Conservation (phyloP, 2,888 invertebrate genomes). For the Nyleta sp. region DNA sequence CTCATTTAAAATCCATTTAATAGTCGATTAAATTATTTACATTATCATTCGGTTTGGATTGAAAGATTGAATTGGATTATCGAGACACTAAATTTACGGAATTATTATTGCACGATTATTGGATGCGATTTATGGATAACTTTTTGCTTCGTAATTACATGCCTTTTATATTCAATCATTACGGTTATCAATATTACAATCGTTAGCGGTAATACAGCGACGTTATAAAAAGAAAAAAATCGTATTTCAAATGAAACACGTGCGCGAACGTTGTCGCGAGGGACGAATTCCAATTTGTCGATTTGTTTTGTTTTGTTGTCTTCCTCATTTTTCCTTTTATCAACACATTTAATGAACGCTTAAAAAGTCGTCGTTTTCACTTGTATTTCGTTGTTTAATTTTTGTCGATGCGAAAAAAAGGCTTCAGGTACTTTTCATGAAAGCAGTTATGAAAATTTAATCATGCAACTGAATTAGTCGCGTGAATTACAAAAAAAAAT, state of each 20-base stretch:
- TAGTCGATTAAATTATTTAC: slow-evolving; percentile 47
- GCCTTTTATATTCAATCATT: slow-evolving; percentile 31
- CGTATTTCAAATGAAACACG: slow-evolving; percentile 43
- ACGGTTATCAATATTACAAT: slow-evolving; percentile 22
- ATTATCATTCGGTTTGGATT: slow-evolving; percentile 40
- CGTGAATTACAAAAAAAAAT: no score
- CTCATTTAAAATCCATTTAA: slow-evolving; percentile 32
- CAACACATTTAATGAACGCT: slow-evolving; percentile 20
- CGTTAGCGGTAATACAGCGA: slow-evolving; percentile 31
- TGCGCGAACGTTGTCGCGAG: slow-evolving; percentile 10
- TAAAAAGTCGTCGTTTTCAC: slow-evolving; percentile 11
- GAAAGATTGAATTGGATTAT: slow-evolving; percentile 46
- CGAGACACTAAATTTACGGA: slow-evolving; percentile 39
- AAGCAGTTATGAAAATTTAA: slow-evolving; percentile 34
- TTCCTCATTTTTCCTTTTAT: background rate
- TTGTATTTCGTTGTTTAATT: slow-evolving; percentile 38
- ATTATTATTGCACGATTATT: slow-evolving; percentile 44
- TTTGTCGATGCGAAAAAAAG: slow-evolving; percentile 34
- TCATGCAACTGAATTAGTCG: background rate
- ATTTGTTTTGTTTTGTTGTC: background rate
- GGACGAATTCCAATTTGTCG: slow-evolving; percentile 43
- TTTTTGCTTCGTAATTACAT: slow-evolving; percentile 26
- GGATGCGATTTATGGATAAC: slow-evolving; percentile 26
- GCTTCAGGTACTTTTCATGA: slow-evolving; percentile 56
- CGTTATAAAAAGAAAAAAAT: slow-evolving; percentile 54